These are phyloP conservation scores for Percopsis omiscomaycus DNA, from an alignment of 2,797 vertebrate genomes.

Conservation along the genomic window DNA sequence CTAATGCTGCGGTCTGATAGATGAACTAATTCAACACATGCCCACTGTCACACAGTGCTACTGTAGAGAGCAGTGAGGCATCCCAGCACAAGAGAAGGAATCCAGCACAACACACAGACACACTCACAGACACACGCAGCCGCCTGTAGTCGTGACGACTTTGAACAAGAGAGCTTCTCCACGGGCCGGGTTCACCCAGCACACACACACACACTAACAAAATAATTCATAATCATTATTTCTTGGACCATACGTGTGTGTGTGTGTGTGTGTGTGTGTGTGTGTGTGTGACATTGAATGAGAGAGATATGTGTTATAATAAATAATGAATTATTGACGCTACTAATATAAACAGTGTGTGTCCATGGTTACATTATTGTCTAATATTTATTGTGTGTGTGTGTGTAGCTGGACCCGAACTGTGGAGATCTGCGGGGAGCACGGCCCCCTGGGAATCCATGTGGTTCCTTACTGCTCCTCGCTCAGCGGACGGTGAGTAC, in stretches of 20 bases:
- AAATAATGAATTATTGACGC: no score
- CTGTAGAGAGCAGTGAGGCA: no score
- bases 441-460: constrained; percentile 91
- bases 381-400: constrained; percentile 34
- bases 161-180: no score
- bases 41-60: constrained; percentile 43
- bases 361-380: neutral
- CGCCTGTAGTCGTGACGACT: constrained; percentile 44
- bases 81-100: constrained; percentile 15
- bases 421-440: constrained; percentile 91
- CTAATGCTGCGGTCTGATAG: constrained; percentile 71
- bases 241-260: neutral
- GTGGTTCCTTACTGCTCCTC: constrained; percentile 95
- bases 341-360: neutral
- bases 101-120: constrained; percentile 3
- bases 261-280: constrained; percentile 1
- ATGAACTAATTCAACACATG: constrained; percentile 74
- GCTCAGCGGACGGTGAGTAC: constrained; percentile 90
- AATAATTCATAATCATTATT: constrained; percentile 12
- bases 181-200: no score
- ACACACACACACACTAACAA: constrained; percentile 27
- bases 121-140: neutral
- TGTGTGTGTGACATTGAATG: neutral
- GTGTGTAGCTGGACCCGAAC: constrained; percentile 82
- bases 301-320: neutral